Evolutionary conservation across 2,888 invertebrate species (phyloP).

Genomic region (Mantis religiosa): DNA sequence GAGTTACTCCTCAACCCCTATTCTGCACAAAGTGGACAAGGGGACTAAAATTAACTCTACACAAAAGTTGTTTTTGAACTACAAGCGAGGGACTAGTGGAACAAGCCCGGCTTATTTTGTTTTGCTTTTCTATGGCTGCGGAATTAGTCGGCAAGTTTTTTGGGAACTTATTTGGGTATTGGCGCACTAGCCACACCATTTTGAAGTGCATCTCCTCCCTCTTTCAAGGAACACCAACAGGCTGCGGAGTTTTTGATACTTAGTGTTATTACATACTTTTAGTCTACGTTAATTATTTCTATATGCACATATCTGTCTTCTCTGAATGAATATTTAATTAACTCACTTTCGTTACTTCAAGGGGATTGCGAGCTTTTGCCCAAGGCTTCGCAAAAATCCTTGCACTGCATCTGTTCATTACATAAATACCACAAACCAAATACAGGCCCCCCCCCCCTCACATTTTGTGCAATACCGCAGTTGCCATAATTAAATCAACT

Average conservation of each 20-base stretch:
- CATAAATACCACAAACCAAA: neutral
- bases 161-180: neutral
- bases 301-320: neutral
- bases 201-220: neutral
- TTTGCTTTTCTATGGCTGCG: neutral
- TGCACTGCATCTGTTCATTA: neutral
- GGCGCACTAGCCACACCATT: too few relatives aligned
- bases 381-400: neutral
- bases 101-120: too few relatives aligned
- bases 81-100: too few relatives aligned
- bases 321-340: neutral
- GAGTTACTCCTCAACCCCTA: too few relatives aligned
- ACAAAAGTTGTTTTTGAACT: too few relatives aligned
- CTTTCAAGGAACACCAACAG: neutral
- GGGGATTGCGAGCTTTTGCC: neutral
- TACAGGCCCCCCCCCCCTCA: neutral
- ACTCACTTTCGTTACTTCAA: neutral
- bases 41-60: too few relatives aligned
- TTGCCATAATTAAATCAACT: neutral
- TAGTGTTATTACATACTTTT: neutral
- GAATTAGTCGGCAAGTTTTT: neutral
- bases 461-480: neutral
- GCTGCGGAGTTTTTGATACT: neutral
- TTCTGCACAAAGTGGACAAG: too few relatives aligned
- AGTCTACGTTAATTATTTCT: neutral